Conservation (phyloP, 2,888 invertebrate genomes). For the Siphlonurus alternatus region DNA sequence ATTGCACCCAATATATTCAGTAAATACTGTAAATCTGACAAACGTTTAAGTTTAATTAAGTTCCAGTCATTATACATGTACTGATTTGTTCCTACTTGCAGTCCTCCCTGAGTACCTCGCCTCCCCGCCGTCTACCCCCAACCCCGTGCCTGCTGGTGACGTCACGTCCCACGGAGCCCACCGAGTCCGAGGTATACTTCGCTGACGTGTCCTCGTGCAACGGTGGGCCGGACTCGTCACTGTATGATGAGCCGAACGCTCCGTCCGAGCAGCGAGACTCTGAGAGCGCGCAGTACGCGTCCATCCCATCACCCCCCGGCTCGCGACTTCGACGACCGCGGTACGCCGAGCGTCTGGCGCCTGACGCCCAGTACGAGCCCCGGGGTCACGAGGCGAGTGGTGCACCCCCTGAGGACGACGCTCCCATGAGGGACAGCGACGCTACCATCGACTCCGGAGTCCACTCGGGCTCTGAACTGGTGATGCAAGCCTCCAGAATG, state of each 20-base stretch:
- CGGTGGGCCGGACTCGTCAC: conserved; percentile 5
- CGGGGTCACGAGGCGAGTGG: neutral
- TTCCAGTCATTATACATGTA: no score
- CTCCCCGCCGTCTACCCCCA: neutral
- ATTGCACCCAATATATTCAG: no score
- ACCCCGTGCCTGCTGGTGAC: neutral
- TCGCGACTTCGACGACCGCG: neutral
- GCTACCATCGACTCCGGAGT: neutral
- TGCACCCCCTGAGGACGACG: neutral
- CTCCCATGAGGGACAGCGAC: neutral
- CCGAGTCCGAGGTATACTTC: conserved; percentile 68
- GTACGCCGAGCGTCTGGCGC: neutral
- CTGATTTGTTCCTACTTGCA: no score
- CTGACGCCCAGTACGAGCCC: conserved; percentile 2
- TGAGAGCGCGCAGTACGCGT: neutral
- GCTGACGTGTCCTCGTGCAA: conserved; percentile 59
- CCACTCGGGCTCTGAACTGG: neutral
- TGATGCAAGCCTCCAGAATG: neutral
- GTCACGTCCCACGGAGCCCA: neutral
- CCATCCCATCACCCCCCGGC: neutral
- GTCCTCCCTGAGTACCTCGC: no score
- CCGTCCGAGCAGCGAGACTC: neutral
- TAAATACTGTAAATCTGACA: no score
- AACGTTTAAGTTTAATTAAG: no score
- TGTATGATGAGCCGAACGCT: neutral